Percentiles rank a stretch among this genome's conserved stretches.
Conservation (phyloP, 2,888 invertebrate genomes). For the Siphlonurus alternatus region DNA sequence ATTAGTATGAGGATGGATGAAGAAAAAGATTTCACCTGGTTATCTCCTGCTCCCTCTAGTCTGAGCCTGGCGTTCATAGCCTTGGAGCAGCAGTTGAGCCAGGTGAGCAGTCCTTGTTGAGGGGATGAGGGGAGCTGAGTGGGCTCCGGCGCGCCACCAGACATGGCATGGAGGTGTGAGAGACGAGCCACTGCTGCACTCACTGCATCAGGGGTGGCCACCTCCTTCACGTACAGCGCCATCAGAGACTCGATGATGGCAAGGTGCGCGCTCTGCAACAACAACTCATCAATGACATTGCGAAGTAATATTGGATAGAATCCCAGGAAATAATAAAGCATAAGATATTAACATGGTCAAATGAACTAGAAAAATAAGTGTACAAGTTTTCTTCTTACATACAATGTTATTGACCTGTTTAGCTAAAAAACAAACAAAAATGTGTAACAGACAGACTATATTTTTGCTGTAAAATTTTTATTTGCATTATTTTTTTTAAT, state of each 20-base stretch:
- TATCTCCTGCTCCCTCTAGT: conserved; percentile 14
- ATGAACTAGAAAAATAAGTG: no score
- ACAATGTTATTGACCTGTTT: no score
- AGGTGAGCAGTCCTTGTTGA: conserved; percentile 69
- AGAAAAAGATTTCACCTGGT: conserved; percentile 7
- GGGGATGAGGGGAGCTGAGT: conserved; percentile 23
- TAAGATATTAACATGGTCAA: no score
- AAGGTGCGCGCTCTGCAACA: conserved; percentile 80
- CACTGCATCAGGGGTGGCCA: conserved; percentile 74
- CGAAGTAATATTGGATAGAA: no score
- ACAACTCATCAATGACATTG: no score
- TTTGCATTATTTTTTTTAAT: no score
- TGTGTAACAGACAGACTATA: no score
- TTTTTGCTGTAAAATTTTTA: no score
- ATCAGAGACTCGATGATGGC: conserved; percentile 90
- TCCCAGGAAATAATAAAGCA: no score
- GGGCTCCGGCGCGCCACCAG: neutral
- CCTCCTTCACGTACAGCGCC: conserved; percentile 84
- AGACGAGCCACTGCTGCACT: conserved; percentile 71
- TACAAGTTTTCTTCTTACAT: neutral
- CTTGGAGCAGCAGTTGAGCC: conserved; percentile 72
- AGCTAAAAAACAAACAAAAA: no score
- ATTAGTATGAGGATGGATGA: no score
- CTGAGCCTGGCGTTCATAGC: conserved; percentile 33
- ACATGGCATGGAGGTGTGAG: conserved; percentile 20